Base-by-base conservation (phyloP, 2,888 invertebrate species). In the Seira ritae region DNA sequence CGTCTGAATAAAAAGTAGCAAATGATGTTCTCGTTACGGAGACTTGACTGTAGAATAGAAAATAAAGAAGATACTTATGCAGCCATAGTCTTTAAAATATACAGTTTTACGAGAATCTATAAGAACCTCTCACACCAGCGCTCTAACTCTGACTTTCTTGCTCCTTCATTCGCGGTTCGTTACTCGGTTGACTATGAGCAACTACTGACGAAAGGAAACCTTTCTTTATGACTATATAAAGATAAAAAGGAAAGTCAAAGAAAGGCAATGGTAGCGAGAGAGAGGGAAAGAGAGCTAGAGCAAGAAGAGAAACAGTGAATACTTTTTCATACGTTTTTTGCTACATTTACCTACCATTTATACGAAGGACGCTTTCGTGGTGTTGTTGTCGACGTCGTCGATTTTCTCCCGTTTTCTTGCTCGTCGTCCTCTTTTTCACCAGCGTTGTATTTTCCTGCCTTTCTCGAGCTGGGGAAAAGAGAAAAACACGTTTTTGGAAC, bases 161-260 rank as follows among this genome's bases (percentile, higher is more conserved):
- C 31, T 46, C 46, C 19, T 19, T 66, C 42, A 15, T 42, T 42
- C 17, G 69, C n/a, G 22, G 77, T 60, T 77, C 76, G 77, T 73
- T 72, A 82, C 82, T 82, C 84, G 62, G 80, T 77, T 77, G 80
- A 72, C 76, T 81, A 81, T 80, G 85, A 81, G 80, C 74, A 81
- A 81, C 78, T 81, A 85, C 85, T 85, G 85, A 81, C 68, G 70
- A 74, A 66, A 55, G 60, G 67, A 62, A 31, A 2, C 8, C 31
- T 31, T 31, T 46, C 66, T 62, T 62, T 31, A 23, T 23, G 60
- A 22, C 55, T 66, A 19, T 71, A 70, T 68, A 69, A 50, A 83
- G 66, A 65, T 62, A 68, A 70, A 70, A 75, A 76, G 50, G 72
- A 62, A 84, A 73, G 70, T 20, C 24, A 31, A 46, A 19, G 42